Base-by-base conservation (phyloP, 2,113 vertebrate species). In the Crocuta crocuta region DNA sequence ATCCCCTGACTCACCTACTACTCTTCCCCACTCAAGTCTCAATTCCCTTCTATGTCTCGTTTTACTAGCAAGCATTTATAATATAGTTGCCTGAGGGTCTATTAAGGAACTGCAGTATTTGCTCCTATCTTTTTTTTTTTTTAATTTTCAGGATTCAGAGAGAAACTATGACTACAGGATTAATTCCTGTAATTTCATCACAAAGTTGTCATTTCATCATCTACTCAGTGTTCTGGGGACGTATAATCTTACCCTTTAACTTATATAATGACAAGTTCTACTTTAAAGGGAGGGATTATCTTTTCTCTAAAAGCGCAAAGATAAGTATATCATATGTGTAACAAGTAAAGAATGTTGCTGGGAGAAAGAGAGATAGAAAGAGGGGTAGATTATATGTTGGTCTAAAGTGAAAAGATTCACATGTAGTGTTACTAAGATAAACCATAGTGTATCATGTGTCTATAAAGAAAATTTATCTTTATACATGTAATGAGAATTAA, bases 181-280 rank as follows among this genome's bases (percentile, higher is more conserved):
- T 92, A 79, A 88, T 91, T 96, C 90, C 48, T 92, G 21, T 74
- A 92, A 82, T 88, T 76, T 87, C 53, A 94, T 43, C 26, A 84
- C 43, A 87, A 89, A 92, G 17, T 84, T 91, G 81, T 35, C 35
- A 53, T 71, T 24, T 87, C 83, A 78, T 84, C 17, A 97, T 76
- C 61, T 95, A 70, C 35, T 91, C 80, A 81, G 13, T 50, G 26
- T 88, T 89, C 48, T 94, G 26, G 78, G 53, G 11, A 17, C 15
- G 21, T n/a, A 79, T 68, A 82, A 83, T 78, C 10, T 26, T 68
- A 45, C 21, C 1, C 31, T 95, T 96, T 86, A 85, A 78, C 23
- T 79, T 81, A 55, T 0, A 26, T 53, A 85, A 91, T 85, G 33
- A 16, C 0, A 31, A 73, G n/a, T n/a, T 89, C 1, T 55, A 23